Evolutionary conservation across 2,888 invertebrate genomes (phyloP), one percentile per base, ranked within the genome.

Genomic region (Norana najaformis): DNA sequence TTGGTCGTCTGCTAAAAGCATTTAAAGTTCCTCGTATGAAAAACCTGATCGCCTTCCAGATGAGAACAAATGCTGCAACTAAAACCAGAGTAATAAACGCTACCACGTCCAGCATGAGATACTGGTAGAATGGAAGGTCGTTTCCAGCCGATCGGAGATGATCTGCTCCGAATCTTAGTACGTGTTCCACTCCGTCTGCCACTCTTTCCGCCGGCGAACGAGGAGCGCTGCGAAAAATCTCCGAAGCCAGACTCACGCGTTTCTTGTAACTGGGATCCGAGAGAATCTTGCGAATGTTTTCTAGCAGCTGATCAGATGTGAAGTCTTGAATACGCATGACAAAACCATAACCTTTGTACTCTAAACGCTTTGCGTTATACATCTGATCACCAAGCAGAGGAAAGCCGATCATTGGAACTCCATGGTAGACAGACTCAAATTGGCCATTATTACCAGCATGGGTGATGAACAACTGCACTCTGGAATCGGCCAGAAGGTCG

Each of bases 51-150:
- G 35, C 85, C 37, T 85, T 85, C 85, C 37, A 36, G 85, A 85
- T 13, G 36, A 85, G 85, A 85, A 85, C 36, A 35, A 1, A 16
- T 18, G 23, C 23, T 36, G 37, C 85, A 85, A 85, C 20, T 20
- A 85, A 16, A 20, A 85, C 16, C 37, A 85, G 23, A 35, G 37
- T 37, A 14, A 90, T 20, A 47, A 90, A 83, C 89, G 89, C 82
- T 30, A 91, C 35, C 2, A 91, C 89, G 82, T 93, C 93, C 37
- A 93, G 89, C 88, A 92, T 90, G n/a, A 92, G 90, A 89, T 92
- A 93, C 88, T 90, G 89, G 41, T 38, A 91, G 36, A 85, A 16
- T 23, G 35, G 35, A 34, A 91, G 53, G 18, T 91, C 90, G 34
- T 89, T 91, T 83, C 90, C 90, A 36, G 88, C 82, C 6, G 90